Evolutionary conservation across 2,113 vertebrate genomes (phyloP), one percentile per base, ranked within the genome.

Genomic region (Syrmaticus mikado): DNA sequence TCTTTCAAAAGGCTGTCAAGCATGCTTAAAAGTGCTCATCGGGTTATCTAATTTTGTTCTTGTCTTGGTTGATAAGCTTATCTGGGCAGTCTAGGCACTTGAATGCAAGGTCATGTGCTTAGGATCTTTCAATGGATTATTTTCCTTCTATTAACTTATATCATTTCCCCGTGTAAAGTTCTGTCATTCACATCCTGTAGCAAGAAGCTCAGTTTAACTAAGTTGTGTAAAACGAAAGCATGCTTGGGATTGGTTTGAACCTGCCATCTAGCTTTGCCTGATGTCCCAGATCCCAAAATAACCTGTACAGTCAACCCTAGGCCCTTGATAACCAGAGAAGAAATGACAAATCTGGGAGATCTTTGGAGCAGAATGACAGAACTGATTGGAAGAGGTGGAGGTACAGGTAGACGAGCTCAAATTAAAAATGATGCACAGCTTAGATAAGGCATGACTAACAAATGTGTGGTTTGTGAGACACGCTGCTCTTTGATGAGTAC

Each of bases 381-480:
- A 30, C 30, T 77, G 38, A 57, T 85, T 34, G 55, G 64, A 89
- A 91, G 67, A 87, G 27, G 22, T 89, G 52, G 71, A 89, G 92
- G 22, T 41, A 70, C 85, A 92, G 94, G 89, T 94, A 85, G 82
- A 64, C 18, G 72, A 81, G 60, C 71, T 93, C 22, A 83, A 43
- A 81, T 64, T 61, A 8, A 21, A 89, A 71, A 17, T 0, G 32
- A 12, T 55, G 79, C 78, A 46, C 74, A 73, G 50, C 78, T 74
- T 70, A 84, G 83, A 93, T 95, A 67, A 28, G 57, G 91, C 67
- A 81, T 97, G 96, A 96, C 87, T 89, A 95, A 93, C 60, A 46
- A 82, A 34, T 91, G 87, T 92, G 87, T 92, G 78, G 89, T 89
- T 91, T 94, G 89, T 95, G 85, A 96, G 82, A 67, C 85, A 82